Conservation (phyloP, 1,140 invertebrate species). For the Samia ricini region DNA sequence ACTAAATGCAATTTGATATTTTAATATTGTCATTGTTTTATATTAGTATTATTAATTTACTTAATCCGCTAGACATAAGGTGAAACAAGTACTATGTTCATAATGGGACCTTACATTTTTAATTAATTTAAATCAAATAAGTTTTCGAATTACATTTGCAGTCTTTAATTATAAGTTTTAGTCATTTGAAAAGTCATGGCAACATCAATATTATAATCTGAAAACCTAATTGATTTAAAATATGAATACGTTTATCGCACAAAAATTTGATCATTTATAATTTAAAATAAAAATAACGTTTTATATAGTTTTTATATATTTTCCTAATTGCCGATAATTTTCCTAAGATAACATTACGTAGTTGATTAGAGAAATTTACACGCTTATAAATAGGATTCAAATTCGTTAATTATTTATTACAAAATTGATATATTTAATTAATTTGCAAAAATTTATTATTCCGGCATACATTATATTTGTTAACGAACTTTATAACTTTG, state of each 20-base stretch:
- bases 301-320: neutral
- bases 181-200: neutral
- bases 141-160: neutral
- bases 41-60: constrained; percentile 69
- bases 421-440: neutral
- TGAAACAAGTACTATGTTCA: constrained; percentile 30
- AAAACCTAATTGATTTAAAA: neutral
- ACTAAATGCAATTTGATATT: constrained; percentile 63
- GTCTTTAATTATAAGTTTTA: neutral
- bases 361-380: constrained; percentile 28
- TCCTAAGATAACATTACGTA: constrained; percentile 32
- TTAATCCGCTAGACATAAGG: constrained; percentile 52
- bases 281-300: neutral
- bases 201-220: neutral
- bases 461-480: neutral
- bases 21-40: constrained; percentile 75
- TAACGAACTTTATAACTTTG: neutral
- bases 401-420: constrained; percentile 34
- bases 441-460: neutral
- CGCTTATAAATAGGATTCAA: constrained; percentile 36
- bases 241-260: neutral
- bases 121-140: neutral
- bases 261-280: neutral
- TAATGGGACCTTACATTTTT: neutral
- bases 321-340: constrained; percentile 25